Percentiles rank a stretch among this genome's conserved stretches.
These are phyloP conservation scores for Mus pahari DNA, from an alignment of 2,113 vertebrate species.

Conservation along the genomic window DNA sequence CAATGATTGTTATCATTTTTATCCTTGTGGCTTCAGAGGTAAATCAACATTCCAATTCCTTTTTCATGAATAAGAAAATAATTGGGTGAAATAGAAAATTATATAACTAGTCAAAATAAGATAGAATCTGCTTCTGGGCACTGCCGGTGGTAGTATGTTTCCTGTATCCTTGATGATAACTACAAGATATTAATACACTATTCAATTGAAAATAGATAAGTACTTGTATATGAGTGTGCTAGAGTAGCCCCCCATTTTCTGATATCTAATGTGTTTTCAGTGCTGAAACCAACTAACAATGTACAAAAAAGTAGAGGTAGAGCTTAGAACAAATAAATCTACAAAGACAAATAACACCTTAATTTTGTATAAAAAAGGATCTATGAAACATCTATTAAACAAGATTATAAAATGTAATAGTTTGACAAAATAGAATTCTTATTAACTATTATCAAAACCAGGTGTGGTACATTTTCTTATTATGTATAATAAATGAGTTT, in stretches of 20 bases:
- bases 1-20: conserved; percentile 12
- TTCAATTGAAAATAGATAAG: neutral
- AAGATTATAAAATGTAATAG: neutral
- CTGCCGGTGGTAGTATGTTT: fast-evolving
- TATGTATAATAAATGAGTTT: neutral
- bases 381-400: no score
- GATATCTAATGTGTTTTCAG: neutral
- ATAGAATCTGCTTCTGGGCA: neutral
- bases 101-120: neutral
- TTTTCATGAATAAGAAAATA: conserved; percentile 1
- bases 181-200: neutral
- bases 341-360: neutral
- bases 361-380: neutral
- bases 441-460: neutral
- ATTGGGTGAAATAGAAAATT: neutral
- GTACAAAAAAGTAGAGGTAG: neutral
- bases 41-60: neutral
- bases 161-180: neutral
- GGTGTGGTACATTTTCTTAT: neutral
- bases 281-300: neutral
- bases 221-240: neutral
- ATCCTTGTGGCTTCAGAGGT: neutral
- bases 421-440: neutral
- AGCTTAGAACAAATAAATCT: neutral
- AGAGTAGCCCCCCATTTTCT: neutral